These are phyloP conservation scores for Scaptomyza montana DNA, from an alignment of 1,140 invertebrate genomes.

Conservation along the genomic window DNA sequence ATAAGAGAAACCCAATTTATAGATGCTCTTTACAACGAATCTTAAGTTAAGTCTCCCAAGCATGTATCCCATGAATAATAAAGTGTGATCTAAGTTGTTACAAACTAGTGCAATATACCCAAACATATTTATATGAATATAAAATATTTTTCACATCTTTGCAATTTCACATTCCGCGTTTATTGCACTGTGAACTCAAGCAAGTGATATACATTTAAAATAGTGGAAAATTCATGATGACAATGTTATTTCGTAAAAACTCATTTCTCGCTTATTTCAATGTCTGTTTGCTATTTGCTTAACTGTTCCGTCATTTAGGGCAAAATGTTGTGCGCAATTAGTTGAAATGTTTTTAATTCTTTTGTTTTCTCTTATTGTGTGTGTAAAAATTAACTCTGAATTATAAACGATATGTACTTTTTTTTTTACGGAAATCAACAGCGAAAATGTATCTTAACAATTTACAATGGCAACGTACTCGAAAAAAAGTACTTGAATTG, in stretches of 20 bases:
- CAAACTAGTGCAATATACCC: too few relatives aligned
- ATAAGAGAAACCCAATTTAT: too few relatives aligned
- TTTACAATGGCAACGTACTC: constrained; percentile 35
- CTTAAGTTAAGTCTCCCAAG: too few relatives aligned
- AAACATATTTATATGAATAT: background rate
- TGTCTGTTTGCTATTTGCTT: constrained; percentile 65
- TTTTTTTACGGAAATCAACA: constrained; percentile 23
- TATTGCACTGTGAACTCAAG: background rate
- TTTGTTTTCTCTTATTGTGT: background rate
- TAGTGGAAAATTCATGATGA: constrained; percentile 59
- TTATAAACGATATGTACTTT: constrained; percentile 10
- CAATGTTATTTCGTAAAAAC: constrained; percentile 70
- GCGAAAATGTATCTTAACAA: constrained; percentile 24
- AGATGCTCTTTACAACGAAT: too few relatives aligned
- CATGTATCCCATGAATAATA: too few relatives aligned
- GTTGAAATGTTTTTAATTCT: constrained; percentile 32
- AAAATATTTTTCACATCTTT: background rate
- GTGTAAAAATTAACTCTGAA: constrained; percentile 2
- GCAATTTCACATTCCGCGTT: constrained; percentile 13
- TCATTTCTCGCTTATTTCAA: constrained; percentile 37
- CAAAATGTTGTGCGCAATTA: constrained; percentile 69
- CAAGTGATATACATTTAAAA: constrained; percentile 8
- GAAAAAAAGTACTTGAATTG: constrained; percentile 31
- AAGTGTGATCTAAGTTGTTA: too few relatives aligned
- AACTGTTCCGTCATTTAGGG: constrained; percentile 58